A percentile compares a stretch with the other conserved stretches of the same genome.
phyloP scores from a whole-genome alignment of 2,888 invertebrate species.

The Thymelicus lineola region DNA sequence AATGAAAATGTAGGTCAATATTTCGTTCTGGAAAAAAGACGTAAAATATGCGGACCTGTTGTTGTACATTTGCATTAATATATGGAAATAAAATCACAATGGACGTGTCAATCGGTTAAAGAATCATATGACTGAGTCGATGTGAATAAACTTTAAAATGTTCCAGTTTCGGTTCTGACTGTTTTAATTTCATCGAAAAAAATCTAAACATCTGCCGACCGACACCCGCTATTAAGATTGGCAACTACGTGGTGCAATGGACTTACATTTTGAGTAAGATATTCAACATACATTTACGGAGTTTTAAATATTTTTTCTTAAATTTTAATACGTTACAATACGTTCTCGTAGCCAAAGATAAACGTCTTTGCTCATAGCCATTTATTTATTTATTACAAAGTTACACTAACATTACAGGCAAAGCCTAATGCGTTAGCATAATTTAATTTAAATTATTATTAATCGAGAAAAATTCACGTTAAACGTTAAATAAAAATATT shows the following conservation, averaged over 20 bases:
- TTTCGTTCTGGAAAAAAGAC: conserved; percentile 19
- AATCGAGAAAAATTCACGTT: too few species aligned
- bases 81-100: conserved; percentile 36
- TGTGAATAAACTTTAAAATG: conserved; percentile 27
- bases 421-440: too few species aligned
- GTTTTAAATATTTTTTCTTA: too few species aligned
- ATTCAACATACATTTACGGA: too few species aligned
- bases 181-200: neutral
- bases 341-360: too few species aligned
- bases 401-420: too few species aligned
- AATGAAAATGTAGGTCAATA: conserved; percentile 18
- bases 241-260: conserved; percentile 2
- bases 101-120: conserved; percentile 24
- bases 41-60: conserved; percentile 24
- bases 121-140: conserved; percentile 17
- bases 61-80: conserved; percentile 24
- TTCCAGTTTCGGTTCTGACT: neutral
- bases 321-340: too few species aligned
- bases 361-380: too few species aligned
- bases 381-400: too few species aligned
- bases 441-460: too few species aligned
- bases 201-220: neutral
- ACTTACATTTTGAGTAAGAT: neutral
- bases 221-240: neutral
- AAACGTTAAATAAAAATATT: too few species aligned